Evolutionary conservation across 2,113 vertebrate species (phyloP).

Genomic region (Arizona elegans): DNA sequence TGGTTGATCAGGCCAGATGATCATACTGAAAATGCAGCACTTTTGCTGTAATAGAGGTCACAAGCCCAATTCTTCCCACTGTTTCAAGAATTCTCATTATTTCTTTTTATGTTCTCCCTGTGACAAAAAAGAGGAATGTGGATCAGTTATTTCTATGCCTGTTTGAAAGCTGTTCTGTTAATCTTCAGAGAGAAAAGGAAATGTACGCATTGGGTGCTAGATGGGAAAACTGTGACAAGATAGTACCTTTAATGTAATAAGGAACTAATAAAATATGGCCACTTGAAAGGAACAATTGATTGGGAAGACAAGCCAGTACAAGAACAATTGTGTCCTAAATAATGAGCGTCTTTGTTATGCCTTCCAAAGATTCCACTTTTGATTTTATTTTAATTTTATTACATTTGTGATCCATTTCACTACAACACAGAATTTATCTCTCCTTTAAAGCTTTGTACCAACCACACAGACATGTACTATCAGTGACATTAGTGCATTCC

Average conservation of each 20-base stretch:
- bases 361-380: not conserved
- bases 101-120: not conserved
- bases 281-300: not conserved
- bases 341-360: not conserved
- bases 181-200: not conserved
- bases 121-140: not conserved
- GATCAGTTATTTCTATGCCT: not conserved
- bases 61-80: not conserved
- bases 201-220: not conserved
- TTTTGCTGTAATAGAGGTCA: constrained; percentile 20
- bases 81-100: not conserved
- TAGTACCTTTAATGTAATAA: not conserved
- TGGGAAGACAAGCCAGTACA: not conserved
- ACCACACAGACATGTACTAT: not conserved
- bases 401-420: not conserved
- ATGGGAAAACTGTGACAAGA: not conserved
- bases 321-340: not conserved
- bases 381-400: not conserved
- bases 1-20: not conserved
- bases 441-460: not conserved
- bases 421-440: not conserved
- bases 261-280: not conserved
- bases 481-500: not conserved
- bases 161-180: not conserved
- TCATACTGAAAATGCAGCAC: not conserved